These are phyloP conservation scores for Drosophila arizonae DNA, from an alignment of 1,140 invertebrate genomes.

Conservation along the genomic window DNA sequence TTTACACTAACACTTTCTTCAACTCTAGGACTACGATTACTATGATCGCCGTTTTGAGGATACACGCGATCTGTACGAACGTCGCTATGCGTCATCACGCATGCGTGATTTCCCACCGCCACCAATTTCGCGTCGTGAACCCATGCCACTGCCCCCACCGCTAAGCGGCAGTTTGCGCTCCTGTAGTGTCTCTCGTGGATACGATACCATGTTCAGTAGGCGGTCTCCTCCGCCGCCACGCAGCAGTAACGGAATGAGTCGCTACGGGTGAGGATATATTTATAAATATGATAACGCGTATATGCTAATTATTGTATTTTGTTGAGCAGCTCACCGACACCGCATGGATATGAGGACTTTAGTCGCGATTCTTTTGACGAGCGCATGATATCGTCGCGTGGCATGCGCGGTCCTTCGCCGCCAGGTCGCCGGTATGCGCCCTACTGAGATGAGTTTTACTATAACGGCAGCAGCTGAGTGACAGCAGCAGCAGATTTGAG, in stretches of 20 bases:
- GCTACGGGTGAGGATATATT: conserved; percentile 72
- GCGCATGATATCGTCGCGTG: conserved; percentile 87
- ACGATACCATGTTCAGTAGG: conserved; percentile 91
- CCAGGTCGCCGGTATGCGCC: conserved; percentile 91
- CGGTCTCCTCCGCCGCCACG: conserved; percentile 87
- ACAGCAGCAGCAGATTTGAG: conserved; percentile 44
- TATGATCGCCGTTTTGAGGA: conserved; percentile 91
- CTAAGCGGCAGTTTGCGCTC: conserved; percentile 84
- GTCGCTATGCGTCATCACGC: conserved; percentile 88
- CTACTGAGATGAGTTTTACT: conserved; percentile 86
- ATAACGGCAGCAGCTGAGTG: conserved; percentile 72
- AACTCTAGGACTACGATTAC: conserved; percentile 90
- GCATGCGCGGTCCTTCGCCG: conserved; percentile 84
- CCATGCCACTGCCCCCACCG: conserved; percentile 81
- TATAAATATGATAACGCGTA: background rate
- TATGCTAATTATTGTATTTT: background rate
- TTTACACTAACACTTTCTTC: conserved; percentile 4
- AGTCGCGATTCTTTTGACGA: conserved; percentile 93
- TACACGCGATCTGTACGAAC: conserved; percentile 89
- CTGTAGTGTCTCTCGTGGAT: conserved; percentile 86
- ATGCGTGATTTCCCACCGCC: conserved; percentile 86
- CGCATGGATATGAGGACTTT: conserved; percentile 90
- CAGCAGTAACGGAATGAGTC: conserved; percentile 82
- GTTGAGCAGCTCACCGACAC: conserved; percentile 56
- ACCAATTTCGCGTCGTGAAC: conserved; percentile 84